Evolutionary conservation across 2,113 vertebrate genomes (phyloP).

Genomic region (Regulus satrapa): DNA sequence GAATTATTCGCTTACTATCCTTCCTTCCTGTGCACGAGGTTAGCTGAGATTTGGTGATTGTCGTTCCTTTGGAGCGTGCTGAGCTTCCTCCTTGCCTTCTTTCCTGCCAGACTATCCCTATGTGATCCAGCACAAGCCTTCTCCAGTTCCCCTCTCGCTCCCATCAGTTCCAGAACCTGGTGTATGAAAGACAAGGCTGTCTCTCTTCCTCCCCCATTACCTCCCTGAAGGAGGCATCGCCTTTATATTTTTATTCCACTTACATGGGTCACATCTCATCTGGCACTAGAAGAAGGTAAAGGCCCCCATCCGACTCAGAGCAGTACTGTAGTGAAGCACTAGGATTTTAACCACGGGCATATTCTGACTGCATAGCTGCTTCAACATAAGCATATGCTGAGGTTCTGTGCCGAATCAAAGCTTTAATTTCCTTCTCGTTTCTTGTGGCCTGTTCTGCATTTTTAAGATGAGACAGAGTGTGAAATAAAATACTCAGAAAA

Average conservation of each 20-base stretch:
- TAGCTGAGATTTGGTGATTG: background rate
- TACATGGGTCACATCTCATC: background rate
- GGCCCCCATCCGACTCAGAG: background rate
- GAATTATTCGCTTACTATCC: background rate
- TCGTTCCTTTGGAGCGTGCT: background rate
- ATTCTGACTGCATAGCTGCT: background rate
- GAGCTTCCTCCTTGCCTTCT: background rate
- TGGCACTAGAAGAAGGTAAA: background rate
- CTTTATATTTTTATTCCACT: background rate
- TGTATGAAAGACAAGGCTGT: background rate
- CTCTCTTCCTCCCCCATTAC: background rate
- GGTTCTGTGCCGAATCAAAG: background rate
- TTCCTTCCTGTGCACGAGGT: background rate
- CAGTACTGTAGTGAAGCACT: background rate
- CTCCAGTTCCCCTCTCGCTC: background rate
- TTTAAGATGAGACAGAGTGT: constrained; percentile 20
- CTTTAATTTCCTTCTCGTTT: constrained; percentile 17
- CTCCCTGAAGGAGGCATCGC: background rate
- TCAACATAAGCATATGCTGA: background rate
- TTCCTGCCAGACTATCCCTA: rapidly evolving
- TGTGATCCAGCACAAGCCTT: background rate
- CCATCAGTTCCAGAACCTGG: background rate
- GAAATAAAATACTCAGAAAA: constrained; percentile 57
- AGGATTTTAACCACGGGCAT: background rate
- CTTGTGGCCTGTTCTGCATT: constrained; percentile 49